Conservation (phyloP, 2,797 vertebrate species). For the Gallinago solitaria region DNA sequence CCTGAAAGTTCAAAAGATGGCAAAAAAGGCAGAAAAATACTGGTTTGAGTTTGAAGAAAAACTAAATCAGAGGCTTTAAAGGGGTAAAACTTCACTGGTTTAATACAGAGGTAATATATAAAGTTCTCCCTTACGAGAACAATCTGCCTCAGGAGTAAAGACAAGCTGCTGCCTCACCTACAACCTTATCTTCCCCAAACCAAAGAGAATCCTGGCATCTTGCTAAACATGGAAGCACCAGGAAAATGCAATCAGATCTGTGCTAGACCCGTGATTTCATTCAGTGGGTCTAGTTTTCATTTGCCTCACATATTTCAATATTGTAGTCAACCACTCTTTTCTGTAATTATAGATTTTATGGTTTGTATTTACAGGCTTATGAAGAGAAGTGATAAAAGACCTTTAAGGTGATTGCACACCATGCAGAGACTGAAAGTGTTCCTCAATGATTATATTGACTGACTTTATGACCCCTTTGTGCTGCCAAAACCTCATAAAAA, state of each 20-base stretch:
- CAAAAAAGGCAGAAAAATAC: neutral
- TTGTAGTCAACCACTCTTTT: neutral
- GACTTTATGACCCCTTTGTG: conserved; percentile 42
- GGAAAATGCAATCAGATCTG: neutral
- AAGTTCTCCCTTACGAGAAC: neutral
- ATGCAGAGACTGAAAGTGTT: neutral
- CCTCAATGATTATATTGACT: conserved; percentile 32
- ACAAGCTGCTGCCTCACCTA: neutral
- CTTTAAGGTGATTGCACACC: conserved; percentile 27
- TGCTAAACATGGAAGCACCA: neutral
- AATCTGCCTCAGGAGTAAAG: neutral
- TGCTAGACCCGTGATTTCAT: neutral
- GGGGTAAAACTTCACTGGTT: neutral
- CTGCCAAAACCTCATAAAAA: conserved; percentile 31
- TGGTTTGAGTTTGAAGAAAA: neutral
- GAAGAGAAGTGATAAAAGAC: conserved; percentile 37
- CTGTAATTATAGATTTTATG: conserved; percentile 24
- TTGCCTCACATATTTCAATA: neutral
- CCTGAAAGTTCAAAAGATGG: neutral
- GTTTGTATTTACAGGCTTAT: conserved; percentile 34
- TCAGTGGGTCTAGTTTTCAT: neutral
- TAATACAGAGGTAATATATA: neutral
- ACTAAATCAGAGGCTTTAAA: neutral
- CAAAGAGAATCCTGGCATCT: neutral
- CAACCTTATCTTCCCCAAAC: neutral